Evolutionary conservation across 2,888 invertebrate genomes (phyloP).

Genomic region (Diaperis boleti): DNA sequence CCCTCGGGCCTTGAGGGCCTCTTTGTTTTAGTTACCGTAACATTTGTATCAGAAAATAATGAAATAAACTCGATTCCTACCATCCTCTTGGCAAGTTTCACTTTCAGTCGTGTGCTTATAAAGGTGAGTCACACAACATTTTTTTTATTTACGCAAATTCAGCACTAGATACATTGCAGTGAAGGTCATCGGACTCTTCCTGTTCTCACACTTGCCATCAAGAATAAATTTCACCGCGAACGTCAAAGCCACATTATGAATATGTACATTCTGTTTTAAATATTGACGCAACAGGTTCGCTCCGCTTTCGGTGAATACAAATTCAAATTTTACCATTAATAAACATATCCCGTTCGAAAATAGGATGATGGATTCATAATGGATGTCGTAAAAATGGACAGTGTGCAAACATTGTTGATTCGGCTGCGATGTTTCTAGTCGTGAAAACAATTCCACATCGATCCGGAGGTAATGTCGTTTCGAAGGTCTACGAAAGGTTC

Average conservation of each 20-base stretch:
- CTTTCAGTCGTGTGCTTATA: too few species aligned
- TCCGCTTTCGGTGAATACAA: conserved; percentile 4
- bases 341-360: conserved; percentile 18
- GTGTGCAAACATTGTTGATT: conserved; percentile 11
- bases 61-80: too few species aligned
- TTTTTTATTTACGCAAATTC: too few species aligned
- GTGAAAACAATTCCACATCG: conserved; percentile 3
- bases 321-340: conserved; percentile 29
- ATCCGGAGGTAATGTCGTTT: conserved; percentile 6
- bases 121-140: too few species aligned
- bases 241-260: conserved; percentile 17
- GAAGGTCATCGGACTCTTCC: too few species aligned
- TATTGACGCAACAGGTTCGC: conserved; percentile 20
- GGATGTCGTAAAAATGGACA: conserved; percentile 22
- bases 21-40: too few species aligned
- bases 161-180: too few species aligned
- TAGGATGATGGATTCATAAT: conserved; percentile 17
- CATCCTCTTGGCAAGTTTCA: too few species aligned
- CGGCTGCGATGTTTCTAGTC: too few species aligned
- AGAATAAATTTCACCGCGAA: conserved; percentile 16
- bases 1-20: too few species aligned
- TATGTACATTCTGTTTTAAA: conserved; percentile 19
- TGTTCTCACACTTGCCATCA: too few species aligned
- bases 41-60: too few species aligned
- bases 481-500: neutral